Conservation (phyloP, 2,888 invertebrate species). For the Athripsodes cinereus region DNA sequence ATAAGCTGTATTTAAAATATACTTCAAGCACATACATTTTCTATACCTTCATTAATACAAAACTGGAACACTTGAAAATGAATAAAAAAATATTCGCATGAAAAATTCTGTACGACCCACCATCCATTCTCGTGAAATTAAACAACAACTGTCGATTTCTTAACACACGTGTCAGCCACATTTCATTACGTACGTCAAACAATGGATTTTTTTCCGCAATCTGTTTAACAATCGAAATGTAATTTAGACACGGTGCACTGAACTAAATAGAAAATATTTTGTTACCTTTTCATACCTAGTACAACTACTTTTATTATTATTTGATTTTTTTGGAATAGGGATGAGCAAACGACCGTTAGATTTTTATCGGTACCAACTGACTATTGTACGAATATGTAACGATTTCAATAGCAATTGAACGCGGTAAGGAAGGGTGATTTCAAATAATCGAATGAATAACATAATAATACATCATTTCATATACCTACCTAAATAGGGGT, state of each 20-base stretch:
- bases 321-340: constrained; percentile 6
- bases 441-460: too few species aligned
- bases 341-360: constrained; percentile 17
- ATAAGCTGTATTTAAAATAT: too few species aligned
- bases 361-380: constrained; percentile 17
- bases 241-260: not conserved
- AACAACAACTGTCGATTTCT: not conserved
- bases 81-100: not conserved
- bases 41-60: too few species aligned
- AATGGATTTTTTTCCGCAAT: not conserved
- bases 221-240: not conserved
- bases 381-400: constrained; percentile 9
- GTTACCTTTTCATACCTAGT: constrained; percentile 2
- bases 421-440: not conserved
- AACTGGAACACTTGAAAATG: too few species aligned
- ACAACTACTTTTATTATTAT: not conserved
- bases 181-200: not conserved
- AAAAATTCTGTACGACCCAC: not conserved
- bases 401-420: constrained; percentile 16
- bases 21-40: too few species aligned
- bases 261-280: not conserved
- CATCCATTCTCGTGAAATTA: not conserved
- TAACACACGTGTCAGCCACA: not conserved
- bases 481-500: too few species aligned
- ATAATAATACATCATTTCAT: too few species aligned